Conservation (phyloP, 2,797 vertebrate genomes). For the Pelochelys cantorii region DNA sequence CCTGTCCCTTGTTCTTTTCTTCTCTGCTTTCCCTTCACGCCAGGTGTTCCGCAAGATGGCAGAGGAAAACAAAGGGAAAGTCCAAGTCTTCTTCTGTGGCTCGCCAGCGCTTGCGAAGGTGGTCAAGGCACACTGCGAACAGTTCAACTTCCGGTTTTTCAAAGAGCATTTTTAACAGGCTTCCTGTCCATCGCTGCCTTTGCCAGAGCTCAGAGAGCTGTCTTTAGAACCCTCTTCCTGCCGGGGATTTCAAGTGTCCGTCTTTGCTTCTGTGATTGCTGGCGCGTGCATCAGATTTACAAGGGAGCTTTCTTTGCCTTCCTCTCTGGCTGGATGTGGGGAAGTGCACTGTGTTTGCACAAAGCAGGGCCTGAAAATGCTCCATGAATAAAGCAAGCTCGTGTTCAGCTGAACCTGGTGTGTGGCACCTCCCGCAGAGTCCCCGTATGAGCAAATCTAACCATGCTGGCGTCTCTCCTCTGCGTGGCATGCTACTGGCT, state of each 20-base stretch:
- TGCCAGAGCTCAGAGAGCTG: rapidly evolving
- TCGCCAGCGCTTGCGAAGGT: conserved; percentile 84
- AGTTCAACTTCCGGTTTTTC: conserved; percentile 88
- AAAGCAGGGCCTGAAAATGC: background rate
- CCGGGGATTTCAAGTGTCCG: background rate
- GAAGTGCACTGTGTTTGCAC: background rate
- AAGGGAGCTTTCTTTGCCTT: background rate
- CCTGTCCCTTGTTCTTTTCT: background rate
- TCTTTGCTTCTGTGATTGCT: background rate
- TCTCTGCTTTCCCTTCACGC: background rate
- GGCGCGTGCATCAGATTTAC: background rate
- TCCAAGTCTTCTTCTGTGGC: conserved; percentile 91
- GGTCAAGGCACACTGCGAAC: conserved; percentile 86
- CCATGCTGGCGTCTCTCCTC: background rate
- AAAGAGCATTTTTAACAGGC: conserved; percentile 86
- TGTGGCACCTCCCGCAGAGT: background rate
- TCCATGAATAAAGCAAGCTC: background rate
- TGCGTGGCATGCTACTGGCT: background rate
- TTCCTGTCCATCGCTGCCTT: rapidly evolving
- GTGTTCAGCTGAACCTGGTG: background rate
- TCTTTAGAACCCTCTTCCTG: rapidly evolving
- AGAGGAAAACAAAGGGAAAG: conserved; percentile 86
- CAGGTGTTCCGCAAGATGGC: conserved; percentile 90
- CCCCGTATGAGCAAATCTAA: background rate
- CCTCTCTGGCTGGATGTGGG: background rate